Evolutionary conservation across 2,797 vertebrate species (phyloP), one percentile per base, ranked within the genome.

Genomic region (Cyprinella venusta): DNA sequence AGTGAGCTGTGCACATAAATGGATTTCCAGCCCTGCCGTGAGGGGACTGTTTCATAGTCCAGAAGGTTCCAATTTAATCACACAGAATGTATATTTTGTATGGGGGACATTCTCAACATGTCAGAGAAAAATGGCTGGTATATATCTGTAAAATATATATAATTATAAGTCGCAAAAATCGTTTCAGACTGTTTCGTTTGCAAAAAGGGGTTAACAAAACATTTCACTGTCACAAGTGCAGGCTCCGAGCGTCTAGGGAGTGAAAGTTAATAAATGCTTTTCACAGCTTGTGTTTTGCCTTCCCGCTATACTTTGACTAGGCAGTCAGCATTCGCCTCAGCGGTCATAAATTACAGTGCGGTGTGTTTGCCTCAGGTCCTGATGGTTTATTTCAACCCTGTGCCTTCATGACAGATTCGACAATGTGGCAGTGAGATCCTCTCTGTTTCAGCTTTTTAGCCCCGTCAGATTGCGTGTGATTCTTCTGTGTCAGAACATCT

Each of bases 61-160:
- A 88, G 86, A 88, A 84, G 87, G 84, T 87, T 88, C 84, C 84
- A 88, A 88, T 88, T 88, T 87, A 84, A 76, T 71, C 52, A 12
- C 68, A 70, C 79, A 45, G 70, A 87, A 83, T 88, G 87, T 88
- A 88, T 88, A 88, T 88, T 88, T 88, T 88, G 84, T 85, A 77
- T 86, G 85, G 75, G 83, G 69, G 69, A 79, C 54, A 82, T 75
- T 69, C 81, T 88, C n/a, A 67, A 82, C 84, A 84, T 88, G 87
- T 88, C 87, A 88, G 79, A 86, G 86, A 86, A 87, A 88, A 88
- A 88, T 86, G 79, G 79, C 70, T 85, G 76, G 82, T 81, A 81
- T 84, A 80, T 86, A 86, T 86, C 82, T 86, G 82, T 72, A 67
- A 86, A 87, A 88, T 48, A 86, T 87, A 77, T 82, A 86, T 88